Evolutionary conservation across 2,888 invertebrate species (phyloP).

Genomic region (Emmelina monodactyla): DNA sequence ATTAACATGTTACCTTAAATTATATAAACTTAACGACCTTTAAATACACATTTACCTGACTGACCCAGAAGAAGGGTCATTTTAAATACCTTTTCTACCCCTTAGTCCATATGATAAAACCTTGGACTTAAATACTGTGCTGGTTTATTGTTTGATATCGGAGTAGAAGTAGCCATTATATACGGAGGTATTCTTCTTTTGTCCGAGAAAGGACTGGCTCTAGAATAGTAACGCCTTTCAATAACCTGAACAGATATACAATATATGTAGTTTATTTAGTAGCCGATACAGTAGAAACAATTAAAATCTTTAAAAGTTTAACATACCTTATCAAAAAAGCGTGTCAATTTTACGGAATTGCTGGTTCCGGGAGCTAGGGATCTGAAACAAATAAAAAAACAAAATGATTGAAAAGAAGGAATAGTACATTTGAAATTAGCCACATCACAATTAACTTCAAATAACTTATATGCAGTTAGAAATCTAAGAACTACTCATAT

Average conservation of each 20-base stretch:
- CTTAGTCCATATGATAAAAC: slow-evolving; percentile 68
- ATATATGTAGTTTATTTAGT: too few species aligned
- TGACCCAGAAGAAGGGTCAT: too few species aligned
- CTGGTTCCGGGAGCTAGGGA: slow-evolving; percentile 94
- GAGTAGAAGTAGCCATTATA: slow-evolving; percentile 44
- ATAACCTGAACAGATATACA: slow-evolving; percentile 44
- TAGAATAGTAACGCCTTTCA: slow-evolving; percentile 62
- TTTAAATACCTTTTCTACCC: too few species aligned
- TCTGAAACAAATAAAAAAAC: slow-evolving; percentile 43
- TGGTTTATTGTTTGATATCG: slow-evolving; percentile 38
- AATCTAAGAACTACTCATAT: too few species aligned
- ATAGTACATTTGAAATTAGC: too few species aligned
- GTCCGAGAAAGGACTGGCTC: slow-evolving; percentile 58
- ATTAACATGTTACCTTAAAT: too few species aligned
- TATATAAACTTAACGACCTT: too few species aligned
- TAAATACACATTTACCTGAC: too few species aligned
- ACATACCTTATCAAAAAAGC: slow-evolving; percentile 89
- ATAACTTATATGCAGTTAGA: too few species aligned
- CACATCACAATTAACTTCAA: too few species aligned
- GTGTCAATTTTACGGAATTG: slow-evolving; percentile 90
- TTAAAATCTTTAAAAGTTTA: background rate
- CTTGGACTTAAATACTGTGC: slow-evolving; percentile 60
- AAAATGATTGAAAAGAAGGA: too few species aligned
- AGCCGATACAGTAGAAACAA: background rate
- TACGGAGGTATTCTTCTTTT: slow-evolving; percentile 52